A percentile compares a stretch with the other conserved stretches of the same genome.
These are phyloP conservation scores for Orgyia antiqua DNA, from an alignment of 2,888 invertebrate genomes.

Conservation along the genomic window DNA sequence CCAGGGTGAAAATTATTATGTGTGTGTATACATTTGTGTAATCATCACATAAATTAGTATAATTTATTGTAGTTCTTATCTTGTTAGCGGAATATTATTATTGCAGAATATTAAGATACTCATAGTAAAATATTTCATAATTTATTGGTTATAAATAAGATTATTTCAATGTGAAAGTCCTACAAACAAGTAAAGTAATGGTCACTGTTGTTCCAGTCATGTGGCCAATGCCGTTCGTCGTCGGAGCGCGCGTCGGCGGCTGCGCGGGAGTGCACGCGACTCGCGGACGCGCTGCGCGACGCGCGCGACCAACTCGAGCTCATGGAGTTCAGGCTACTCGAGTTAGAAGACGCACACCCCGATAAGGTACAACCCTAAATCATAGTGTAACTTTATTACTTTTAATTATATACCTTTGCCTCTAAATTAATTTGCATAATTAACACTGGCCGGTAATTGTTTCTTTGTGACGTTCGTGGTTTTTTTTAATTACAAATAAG, in stretches of 20 bases:
- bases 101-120: no score
- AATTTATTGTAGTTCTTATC: no score
- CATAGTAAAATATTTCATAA: no score
- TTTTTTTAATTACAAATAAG: constrained; percentile 1
- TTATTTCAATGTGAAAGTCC: constrained; percentile 2
- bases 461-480: not conserved
- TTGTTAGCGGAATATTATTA: no score
- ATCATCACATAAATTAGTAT: no score
- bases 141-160: no score
- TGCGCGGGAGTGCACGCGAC: constrained; percentile 74
- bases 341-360: constrained; percentile 83
- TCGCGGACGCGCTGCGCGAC: constrained; percentile 83
- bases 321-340: constrained; percentile 87
- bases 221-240: constrained; percentile 64
- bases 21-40: no score
- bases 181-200: constrained; percentile 16
- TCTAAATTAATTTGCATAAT: not conserved
- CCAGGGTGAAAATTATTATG: no score
- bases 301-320: constrained; percentile 88
- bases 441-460: not conserved
- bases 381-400: not conserved
- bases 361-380: constrained; percentile 49
- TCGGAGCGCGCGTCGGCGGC: constrained; percentile 63
- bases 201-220: constrained; percentile 49
- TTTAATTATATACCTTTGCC: not conserved